Evolutionary conservation across 2,888 invertebrate species (phyloP).

Genomic region (Nymphalis polychloros): DNA sequence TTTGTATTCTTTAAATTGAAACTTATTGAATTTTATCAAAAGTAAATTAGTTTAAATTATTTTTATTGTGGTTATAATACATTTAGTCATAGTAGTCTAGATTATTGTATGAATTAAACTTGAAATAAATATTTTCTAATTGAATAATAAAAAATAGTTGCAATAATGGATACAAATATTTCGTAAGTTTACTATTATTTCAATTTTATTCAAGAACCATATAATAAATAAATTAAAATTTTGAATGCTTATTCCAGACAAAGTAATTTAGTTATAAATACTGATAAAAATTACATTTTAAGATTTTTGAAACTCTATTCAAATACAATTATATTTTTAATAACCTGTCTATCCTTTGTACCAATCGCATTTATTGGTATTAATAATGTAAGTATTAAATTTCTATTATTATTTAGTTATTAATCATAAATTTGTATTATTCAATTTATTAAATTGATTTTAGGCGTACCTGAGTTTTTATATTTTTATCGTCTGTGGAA

Average conservation of each 20-base stretch:
- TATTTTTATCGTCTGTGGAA: slow-evolving; percentile 53
- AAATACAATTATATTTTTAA: slow-evolving; percentile 52
- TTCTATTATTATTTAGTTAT: not conserved
- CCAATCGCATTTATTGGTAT: slow-evolving; percentile 54
- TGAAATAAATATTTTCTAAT: not conserved
- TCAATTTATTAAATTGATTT: slow-evolving; percentile 17
- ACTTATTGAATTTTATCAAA: too few species aligned
- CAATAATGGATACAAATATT: slow-evolving; percentile 29
- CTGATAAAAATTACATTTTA: slow-evolving; percentile 49
- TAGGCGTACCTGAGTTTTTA: slow-evolving; percentile 55
- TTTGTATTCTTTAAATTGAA: too few species aligned
- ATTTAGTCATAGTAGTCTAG: slow-evolving; percentile 34
- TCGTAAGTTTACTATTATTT: slow-evolving; percentile 24
- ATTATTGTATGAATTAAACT: slow-evolving; percentile 16
- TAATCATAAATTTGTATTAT: not conserved
- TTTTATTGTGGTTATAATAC: too few species aligned
- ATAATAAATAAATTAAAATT: not conserved
- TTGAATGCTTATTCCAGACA: slow-evolving; percentile 51
- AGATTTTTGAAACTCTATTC: slow-evolving; percentile 58
- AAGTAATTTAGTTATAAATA: slow-evolving; percentile 56
- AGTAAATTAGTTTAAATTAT: too few species aligned
- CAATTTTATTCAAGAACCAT: not conserved
- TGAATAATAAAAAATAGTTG: not conserved
- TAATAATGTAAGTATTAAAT: slow-evolving; percentile 51
- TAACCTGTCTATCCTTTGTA: slow-evolving; percentile 55